Conservation (phyloP, 2,797 vertebrate genomes). For the Monodelphis domestica region DNA sequence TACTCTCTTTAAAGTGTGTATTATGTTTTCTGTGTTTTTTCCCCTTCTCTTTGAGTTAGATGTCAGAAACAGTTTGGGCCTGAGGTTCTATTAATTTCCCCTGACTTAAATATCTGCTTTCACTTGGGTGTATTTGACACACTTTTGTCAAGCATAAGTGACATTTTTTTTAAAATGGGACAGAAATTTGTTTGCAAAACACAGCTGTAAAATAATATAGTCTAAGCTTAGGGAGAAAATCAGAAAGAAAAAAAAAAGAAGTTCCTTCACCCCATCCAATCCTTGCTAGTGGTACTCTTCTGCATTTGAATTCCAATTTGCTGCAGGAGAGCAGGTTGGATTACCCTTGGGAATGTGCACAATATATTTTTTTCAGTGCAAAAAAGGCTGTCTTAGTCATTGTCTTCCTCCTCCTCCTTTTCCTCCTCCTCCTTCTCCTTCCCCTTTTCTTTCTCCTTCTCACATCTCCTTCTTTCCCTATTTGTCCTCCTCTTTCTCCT, state of each 20-base stretch:
- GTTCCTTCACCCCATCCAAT: no score
- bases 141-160: slow-evolving; percentile 46
- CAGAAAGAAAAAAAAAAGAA: neutral
- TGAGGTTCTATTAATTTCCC: slow-evolving; percentile 72
- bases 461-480: no score
- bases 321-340: neutral
- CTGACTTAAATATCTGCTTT: slow-evolving; percentile 34
- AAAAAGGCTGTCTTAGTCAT: no score
- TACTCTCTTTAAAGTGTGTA: neutral
- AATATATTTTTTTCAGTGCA: neutral
- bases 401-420: no score
- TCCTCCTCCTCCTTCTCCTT: no score
- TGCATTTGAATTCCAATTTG: neutral
- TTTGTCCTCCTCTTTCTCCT: no score
- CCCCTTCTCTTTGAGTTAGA: slow-evolving; percentile 71
- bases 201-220: neutral
- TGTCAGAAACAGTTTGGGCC: slow-evolving; percentile 71
- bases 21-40: neutral
- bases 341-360: neutral
- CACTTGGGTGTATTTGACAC: slow-evolving; percentile 23
- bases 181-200: slow-evolving; percentile 18
- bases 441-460: no score
- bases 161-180: slow-evolving; percentile 44
- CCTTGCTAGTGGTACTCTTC: neutral
- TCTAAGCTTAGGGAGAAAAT: slow-evolving; percentile 10